Evolutionary conservation across 2,888 invertebrate genomes (phyloP), one percentile per base, ranked within the genome.

Genomic region (Papilio demoleus): DNA sequence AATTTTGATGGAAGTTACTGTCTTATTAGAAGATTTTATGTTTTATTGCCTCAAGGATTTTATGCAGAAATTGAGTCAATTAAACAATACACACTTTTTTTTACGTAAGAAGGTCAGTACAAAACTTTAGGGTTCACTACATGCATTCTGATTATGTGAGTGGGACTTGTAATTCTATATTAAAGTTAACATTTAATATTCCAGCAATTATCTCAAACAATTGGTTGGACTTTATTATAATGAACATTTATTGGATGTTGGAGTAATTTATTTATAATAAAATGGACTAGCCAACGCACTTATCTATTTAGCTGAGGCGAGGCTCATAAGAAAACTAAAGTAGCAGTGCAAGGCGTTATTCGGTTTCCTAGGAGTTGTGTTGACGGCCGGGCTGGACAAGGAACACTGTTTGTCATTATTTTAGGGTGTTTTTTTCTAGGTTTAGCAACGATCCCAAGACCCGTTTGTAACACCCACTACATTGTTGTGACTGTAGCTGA

Each of bases 401-500:
- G 74, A 78, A 83, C 76, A 76, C 81, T 81, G 76, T 79, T 83
- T 82, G 81, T 81, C 78, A 84, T 79, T 87, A 90, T 88, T 92
- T 86, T 92, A 92, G 92, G 92, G 90, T 90, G 90, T 90, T 92
- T 88, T 91, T 91, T 92, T 92, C 92, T 92, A 92, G 92, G 92
- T 92, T 77, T 88, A 86, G 83, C 88, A 77, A 83, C 84, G 77
- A 82, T 77, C 76, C 83, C 87, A 88, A 86, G 87, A 90, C 78
- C 78, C 79, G 79, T 83, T 78, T 81, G 84, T 86, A 82, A 83
- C 81, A 85, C 80, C 82, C 82, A 45, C 45, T 73, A 78, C 82
- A 82, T 83, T 83, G 79, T 82, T 87, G 88, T 88, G 90, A 90
- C 87, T 79, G 81, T 89, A 87, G 88, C 88, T 80, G 87, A 84